Evolutionary conservation across 2,113 vertebrate genomes (phyloP).

Genomic region (Emydura subglobosa): DNA sequence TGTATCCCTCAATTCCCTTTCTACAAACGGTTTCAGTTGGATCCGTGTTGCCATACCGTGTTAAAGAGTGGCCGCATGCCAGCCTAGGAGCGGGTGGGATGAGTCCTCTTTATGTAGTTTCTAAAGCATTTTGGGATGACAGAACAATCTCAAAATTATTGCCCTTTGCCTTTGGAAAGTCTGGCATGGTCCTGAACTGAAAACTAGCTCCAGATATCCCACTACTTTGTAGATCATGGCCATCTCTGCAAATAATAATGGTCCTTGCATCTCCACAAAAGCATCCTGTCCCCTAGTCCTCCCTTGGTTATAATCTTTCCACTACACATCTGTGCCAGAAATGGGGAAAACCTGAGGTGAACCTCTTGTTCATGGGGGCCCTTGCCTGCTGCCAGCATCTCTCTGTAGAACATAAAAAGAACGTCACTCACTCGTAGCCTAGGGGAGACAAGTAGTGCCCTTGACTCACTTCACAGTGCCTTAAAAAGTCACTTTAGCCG

Average conservation of each 20-base stretch:
- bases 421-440: background rate
- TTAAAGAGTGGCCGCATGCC: conserved; percentile 42
- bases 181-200: background rate
- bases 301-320: background rate
- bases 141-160: conserved; percentile 6
- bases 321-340: background rate
- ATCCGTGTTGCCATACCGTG: background rate
- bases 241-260: background rate
- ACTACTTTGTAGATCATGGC: background rate
- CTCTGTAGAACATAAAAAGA: background rate
- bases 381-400: background rate
- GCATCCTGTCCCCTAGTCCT: background rate
- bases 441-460: background rate
- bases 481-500: background rate
- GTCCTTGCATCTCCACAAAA: background rate
- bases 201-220: conserved; percentile 8
- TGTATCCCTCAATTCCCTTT: background rate
- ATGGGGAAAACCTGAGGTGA: background rate
- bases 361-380: background rate
- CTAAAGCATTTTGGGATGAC: conserved; percentile 51
- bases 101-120: conserved; percentile 45
- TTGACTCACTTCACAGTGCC: background rate
- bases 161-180: conserved; percentile 33
- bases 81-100: conserved; percentile 34
- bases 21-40: conserved; percentile 21